Evolutionary conservation across 2,113 vertebrate genomes (phyloP).

Genomic region (Crotalus helleri): DNA sequence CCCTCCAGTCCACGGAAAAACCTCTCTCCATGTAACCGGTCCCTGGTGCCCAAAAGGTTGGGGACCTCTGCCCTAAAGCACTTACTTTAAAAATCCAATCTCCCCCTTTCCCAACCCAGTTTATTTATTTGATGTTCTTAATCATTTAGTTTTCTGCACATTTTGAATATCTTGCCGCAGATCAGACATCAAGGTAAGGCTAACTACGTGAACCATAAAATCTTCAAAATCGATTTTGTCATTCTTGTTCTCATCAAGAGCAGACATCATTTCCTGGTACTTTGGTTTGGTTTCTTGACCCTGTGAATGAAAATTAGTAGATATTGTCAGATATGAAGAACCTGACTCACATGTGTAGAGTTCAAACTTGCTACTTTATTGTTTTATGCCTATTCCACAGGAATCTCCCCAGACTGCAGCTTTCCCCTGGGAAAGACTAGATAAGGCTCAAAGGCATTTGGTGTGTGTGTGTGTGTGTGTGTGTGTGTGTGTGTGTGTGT

Average conservation of each 20-base stretch:
- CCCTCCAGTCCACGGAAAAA: too few species aligned
- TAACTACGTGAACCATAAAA: constrained; percentile 74
- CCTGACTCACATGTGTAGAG: too few species aligned
- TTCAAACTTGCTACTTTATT: too few species aligned
- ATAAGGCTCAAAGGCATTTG: too few species aligned
- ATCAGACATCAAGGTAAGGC: constrained; percentile 71
- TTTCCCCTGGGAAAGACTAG: too few species aligned
- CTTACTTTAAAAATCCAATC: not conserved
- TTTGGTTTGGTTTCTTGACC: constrained; percentile 74
- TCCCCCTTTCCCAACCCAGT: not conserved
- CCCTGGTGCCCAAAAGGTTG: too few species aligned
- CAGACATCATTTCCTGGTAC: constrained; percentile 72
- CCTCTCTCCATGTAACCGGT: too few species aligned
- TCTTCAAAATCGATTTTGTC: constrained; percentile 75
- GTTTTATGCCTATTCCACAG: too few species aligned
- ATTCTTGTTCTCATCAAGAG: constrained; percentile 67
- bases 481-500: too few species aligned
- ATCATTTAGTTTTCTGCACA: constrained; percentile 59
- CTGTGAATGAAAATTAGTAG: constrained; percentile 51
- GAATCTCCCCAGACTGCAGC: too few species aligned
- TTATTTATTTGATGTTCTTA: not conserved
- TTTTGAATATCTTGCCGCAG: constrained; percentile 67
- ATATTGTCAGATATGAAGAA: too few species aligned
- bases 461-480: too few species aligned
- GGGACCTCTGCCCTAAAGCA: not conserved